A percentile compares a stretch with the other conserved stretches of the same genome.
phyloP scores from a whole-genome alignment of 2,797 vertebrate species.

The Babyrousa celebensis region DNA sequence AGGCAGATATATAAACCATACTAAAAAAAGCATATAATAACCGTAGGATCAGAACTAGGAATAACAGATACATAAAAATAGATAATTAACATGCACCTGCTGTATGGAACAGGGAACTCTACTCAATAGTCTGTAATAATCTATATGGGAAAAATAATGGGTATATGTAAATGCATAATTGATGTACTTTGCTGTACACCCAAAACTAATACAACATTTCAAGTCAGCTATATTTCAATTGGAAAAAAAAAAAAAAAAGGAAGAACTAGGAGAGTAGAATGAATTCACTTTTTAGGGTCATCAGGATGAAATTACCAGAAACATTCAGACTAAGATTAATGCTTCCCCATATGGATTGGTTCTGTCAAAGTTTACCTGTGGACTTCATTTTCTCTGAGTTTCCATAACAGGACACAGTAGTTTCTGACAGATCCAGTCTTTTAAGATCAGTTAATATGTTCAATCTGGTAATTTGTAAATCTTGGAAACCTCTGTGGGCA shows the following conservation, averaged over 20 bases:
- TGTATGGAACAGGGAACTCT: too few relatives aligned
- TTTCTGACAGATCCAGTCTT: background rate
- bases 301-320: background rate
- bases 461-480: background rate
- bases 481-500: background rate
- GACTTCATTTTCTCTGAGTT: background rate
- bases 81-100: too few relatives aligned
- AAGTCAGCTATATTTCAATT: too few relatives aligned
- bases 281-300: background rate
- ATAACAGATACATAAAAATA: too few relatives aligned
- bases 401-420: background rate
- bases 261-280: background rate
- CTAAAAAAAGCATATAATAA: background rate
- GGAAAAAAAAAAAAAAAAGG: too few relatives aligned
- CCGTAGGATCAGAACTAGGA: background rate
- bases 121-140: too few relatives aligned
- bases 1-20: background rate
- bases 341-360: rapidly evolving
- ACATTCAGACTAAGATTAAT: background rate
- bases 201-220: too few relatives aligned
- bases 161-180: too few relatives aligned
- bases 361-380: background rate
- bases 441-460: background rate
- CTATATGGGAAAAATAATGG: too few relatives aligned
- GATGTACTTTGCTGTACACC: too few relatives aligned